Evolutionary conservation across 1,140 invertebrate genomes (phyloP), one percentile per base, ranked within the genome.

Genomic region (Procambarus virginalis): DNA sequence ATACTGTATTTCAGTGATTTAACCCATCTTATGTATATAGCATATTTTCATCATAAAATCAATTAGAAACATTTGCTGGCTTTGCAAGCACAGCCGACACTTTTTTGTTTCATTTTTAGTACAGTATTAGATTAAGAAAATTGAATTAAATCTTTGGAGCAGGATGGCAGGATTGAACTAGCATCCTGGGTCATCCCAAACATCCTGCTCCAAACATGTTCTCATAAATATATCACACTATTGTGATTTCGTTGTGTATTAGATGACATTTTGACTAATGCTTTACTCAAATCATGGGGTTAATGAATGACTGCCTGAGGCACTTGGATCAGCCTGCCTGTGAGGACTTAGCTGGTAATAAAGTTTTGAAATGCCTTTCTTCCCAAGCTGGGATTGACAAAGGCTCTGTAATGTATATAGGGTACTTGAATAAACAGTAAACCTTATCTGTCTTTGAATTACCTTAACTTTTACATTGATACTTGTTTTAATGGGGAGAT

Each of bases 361-460:
- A 20, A 73, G n/a, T 73, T 73, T 73, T 34, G 68, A 14, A 73
- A 20, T 34, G 68, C 68, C 22, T 73, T 73, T 5, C 20, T 73
- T 34, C 68, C 68, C 68, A 45, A 2, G n/a, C 5, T 20, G 20
- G 68, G 68, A 2, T 8, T 73, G 68, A 34, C 8, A 34, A 34
- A 4, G 68, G n/a, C 22, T 73, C 68, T 73, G 51, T 55, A 73
- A 73, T 73, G 68, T 73, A 73, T 34, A 73, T 73, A 73, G 4
- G 22, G 68, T 73, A 73, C 68, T 73, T 73, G 68, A 73, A 73
- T 73, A 73, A 73, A 73, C 68, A 73, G n/a, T 22, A 73, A 73
- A 73, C n/a, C 6, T 34, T 34, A 73, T 20, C 34, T 34, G 4
- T 73, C 68, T 73, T 73, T 73, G 14, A 10, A 20, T 64, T 64